A percentile compares a stretch with the other conserved stretches of the same genome.
These are phyloP conservation scores for Drosophila tanythrix DNA, from an alignment of 2,888 invertebrate genomes.

Conservation along the genomic window DNA sequence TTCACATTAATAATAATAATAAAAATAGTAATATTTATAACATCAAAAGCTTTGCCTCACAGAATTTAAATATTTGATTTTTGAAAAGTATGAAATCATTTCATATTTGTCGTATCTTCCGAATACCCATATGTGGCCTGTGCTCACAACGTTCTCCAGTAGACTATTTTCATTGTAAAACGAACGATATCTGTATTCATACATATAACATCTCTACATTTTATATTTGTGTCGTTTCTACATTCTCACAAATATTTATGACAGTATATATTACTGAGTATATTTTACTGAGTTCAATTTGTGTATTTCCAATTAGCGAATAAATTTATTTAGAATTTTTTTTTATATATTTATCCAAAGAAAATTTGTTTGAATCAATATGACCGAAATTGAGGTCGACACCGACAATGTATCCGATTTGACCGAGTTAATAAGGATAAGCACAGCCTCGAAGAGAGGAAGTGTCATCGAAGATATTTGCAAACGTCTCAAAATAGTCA, in stretches of 20 bases:
- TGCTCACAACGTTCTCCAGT: background rate
- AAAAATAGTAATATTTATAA: background rate
- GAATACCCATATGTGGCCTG: background rate
- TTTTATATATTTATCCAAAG: conserved; percentile 1
- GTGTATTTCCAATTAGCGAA: background rate
- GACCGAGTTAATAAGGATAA: background rate
- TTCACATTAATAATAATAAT: background rate
- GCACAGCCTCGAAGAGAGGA: background rate
- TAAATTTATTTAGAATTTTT: background rate
- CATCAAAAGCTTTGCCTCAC: background rate
- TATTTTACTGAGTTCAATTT: background rate
- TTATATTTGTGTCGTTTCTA: conserved; percentile 4
- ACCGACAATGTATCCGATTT: background rate
- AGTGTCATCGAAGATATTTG: conserved; percentile 56
- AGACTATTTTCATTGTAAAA: background rate
- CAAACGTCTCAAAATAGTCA: conserved; percentile 61
- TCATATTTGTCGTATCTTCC: background rate
- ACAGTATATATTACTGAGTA: background rate
- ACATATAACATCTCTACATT: conserved; percentile 3
- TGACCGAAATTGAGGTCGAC: conserved; percentile 13
- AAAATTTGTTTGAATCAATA: background rate
- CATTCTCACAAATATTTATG: background rate
- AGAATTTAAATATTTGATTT: background rate
- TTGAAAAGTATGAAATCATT: background rate
- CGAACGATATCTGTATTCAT: background rate